Conservation (phyloP, 2,113 vertebrate species). For the Pitta sordida region DNA sequence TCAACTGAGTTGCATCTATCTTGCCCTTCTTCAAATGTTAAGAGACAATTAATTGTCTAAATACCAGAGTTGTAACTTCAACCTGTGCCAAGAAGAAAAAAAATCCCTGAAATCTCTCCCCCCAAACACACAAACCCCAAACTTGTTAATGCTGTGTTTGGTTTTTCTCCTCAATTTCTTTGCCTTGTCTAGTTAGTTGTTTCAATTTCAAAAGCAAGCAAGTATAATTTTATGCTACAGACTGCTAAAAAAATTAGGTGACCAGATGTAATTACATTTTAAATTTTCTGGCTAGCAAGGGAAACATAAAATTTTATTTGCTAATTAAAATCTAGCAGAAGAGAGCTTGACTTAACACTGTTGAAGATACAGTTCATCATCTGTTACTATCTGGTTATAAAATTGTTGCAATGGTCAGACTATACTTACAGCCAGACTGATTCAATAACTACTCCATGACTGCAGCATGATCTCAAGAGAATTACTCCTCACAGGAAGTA, state of each 20-base stretch:
- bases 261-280: background rate
- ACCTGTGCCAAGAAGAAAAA: background rate
- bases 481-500: background rate
- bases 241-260: background rate
- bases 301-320: background rate
- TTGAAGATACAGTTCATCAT: background rate
- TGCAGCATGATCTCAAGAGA: background rate
- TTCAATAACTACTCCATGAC: background rate
- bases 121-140: no score
- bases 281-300: background rate
- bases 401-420: background rate
- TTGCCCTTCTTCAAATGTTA: background rate
- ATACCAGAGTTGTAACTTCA: background rate
- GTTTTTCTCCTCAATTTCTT: background rate
- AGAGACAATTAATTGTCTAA: background rate
- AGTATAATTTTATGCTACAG: background rate
- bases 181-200: background rate
- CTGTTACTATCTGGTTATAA: background rate
- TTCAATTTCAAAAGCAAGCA: background rate
- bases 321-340: background rate
- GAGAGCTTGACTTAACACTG: background rate
- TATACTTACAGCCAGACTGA: background rate
- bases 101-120: rapidly evolving
- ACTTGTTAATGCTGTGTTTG: background rate
- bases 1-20: background rate